Base-by-base conservation (phyloP, 2,888 invertebrate species). In the Orthosia gothica region DNA sequence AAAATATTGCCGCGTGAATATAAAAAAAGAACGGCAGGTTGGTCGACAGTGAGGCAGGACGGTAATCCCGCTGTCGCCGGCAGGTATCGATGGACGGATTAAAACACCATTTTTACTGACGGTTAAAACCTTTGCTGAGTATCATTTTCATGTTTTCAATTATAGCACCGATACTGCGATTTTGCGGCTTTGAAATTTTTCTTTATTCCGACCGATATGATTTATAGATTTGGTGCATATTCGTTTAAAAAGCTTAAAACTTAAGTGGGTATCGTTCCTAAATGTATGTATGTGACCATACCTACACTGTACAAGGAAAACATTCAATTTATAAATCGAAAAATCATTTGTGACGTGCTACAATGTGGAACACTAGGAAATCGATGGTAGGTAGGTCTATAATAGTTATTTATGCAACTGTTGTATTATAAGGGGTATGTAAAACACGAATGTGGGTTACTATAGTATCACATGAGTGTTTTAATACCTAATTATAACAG, bases 81-180 rank as follows among this genome's bases (percentile, higher is more conserved):
- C 94, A 94, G 95, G 93, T 93, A 95, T 95, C 94, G 94, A 95
- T 94, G 94, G 90, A 91, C 88, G 95, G 95, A 95, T 96, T 95
- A 95, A 95, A 94, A 94, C 94, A 94, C 93, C 91, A 93, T 94
- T 95, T 94, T 93, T 92, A 93, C 92, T 94, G 95, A 94, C 93
- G 91, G 91, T 93, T 91, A 91, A 93, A 91, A 91, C 92, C 90
- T 92, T 91, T 88, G 85, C 86, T 71, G 84, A 86, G 90, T 91
- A 92, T 93, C 91, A 92, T 93, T 92, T 92, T 90, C 90, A 89
- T 90, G 90, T 92, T 92, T 93, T 93, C 92, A 92, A 92, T 92
- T 91, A 92, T 87, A 88, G 85, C 82, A 82, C 85, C 79, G 87
- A 87, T 90, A 85, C 88, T 87, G 80, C 82, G 84, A 87, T 87